Conservation (phyloP, 2,113 vertebrate species). For the Oncorhynchus kisutch region DNA sequence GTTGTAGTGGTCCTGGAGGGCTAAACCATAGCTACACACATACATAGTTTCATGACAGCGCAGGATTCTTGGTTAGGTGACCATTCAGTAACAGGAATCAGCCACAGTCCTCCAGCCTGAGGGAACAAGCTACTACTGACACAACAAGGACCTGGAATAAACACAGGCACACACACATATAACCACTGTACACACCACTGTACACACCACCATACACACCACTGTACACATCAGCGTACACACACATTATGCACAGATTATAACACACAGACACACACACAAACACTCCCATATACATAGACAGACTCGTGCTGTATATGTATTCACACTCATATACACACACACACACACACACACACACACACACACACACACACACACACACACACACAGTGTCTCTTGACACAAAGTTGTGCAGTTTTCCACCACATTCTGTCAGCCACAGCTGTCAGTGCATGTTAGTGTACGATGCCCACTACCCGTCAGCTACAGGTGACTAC, state of each 20-base stretch:
- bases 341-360: conserved; percentile 7
- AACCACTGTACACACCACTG: too few species aligned
- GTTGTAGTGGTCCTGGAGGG: conserved; percentile 9
- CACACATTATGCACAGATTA: too few species aligned
- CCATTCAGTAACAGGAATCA: conserved; percentile 58
- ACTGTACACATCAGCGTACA: not conserved
- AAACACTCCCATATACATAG: too few species aligned
- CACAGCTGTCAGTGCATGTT: not conserved
- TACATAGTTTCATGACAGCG: conserved; percentile 22
- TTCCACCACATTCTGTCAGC: not conserved
- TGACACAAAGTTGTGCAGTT: not conserved
- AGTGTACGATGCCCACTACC: not conserved
- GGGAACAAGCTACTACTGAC: conserved; percentile 17
- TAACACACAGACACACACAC: too few species aligned
- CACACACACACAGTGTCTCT: not conserved
- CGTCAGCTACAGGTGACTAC: not conserved
- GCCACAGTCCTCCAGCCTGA: conserved; percentile 50
- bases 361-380: not conserved
- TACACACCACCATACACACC: too few species aligned
- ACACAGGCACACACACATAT: not conserved
- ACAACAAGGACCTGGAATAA: conserved; percentile 22
- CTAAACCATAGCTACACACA: not conserved
- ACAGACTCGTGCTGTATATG: too few species aligned
- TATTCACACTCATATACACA: not conserved
- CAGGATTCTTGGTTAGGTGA: conserved; percentile 66